Evolutionary conservation across 2,113 vertebrate genomes (phyloP), one percentile per base, ranked within the genome.

Genomic region (Podiceps cristatus): DNA sequence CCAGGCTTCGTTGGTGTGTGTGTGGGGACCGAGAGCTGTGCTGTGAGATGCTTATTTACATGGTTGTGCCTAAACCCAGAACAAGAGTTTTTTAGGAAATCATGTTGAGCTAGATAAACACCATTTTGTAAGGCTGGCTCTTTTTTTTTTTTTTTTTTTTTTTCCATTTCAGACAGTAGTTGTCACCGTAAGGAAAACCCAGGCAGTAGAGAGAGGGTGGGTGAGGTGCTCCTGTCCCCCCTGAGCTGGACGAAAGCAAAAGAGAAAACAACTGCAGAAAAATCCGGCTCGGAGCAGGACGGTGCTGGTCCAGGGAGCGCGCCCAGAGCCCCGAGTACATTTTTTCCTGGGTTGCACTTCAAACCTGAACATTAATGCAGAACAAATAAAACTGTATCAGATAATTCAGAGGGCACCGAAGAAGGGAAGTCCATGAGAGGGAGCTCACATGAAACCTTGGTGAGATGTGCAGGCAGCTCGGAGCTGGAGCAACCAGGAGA

Each of bases 251-350:
- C 5, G 4, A 74, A 69, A 35, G 33, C 13, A 45, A 49, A 47
- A 53, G 35, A 53, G n/a, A 62, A 90, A 73, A 55, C 16, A 76
- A 5, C n/a, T 60, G 33, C 49, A 73, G 53, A n/a, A 72, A 50
- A 73, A 60, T 17, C 29, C 53, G 58, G 35, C 60, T 90, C 27
- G 1, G 5, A 86, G 56, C 69, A 50, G 50, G n/a, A 19, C 3
- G 6, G 55, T 45, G 56, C 81, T 67, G 81, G 69, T 69, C 16
- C 40, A 35, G 50, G 52, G 27, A 74, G 33, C 18, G 5, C 0
- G 0, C 40, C 75, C 2, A 2, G 73, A 92, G 31, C 47, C n/a
- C 37, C 1, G 0, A 35, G 50, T 25, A 18, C 2, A 0, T 75
- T 42, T 85, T 69, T 85, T 80, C 44, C 68, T 72, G 64, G 42